phyloP scores from a whole-genome alignment of 2,888 invertebrate species.

The Stenodera caucasica region DNA sequence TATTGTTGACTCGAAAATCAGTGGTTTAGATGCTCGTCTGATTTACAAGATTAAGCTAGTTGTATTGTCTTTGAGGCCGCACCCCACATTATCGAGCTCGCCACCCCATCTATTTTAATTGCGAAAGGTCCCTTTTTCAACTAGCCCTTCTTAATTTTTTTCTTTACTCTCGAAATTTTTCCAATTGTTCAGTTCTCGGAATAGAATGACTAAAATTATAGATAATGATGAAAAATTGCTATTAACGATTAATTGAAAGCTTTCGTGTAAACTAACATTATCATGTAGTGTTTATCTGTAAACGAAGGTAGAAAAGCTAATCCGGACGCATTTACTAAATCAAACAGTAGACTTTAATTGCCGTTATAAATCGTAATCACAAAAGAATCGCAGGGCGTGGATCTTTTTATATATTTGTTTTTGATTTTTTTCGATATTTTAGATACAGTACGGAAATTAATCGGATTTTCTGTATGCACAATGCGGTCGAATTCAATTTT shows the following conservation, averaged over 20 bases:
- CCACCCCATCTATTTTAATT: not conserved
- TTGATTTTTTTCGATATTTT: no score
- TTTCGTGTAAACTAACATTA: not conserved
- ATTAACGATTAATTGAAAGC: not conserved
- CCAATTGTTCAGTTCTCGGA: not conserved
- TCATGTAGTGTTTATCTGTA: conserved; percentile 5
- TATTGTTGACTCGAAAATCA: not conserved
- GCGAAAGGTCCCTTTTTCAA: not conserved
- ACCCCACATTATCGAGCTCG: not conserved
- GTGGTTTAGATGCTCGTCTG: no score
- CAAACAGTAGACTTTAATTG: conserved; percentile 9
- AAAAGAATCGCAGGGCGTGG: conserved; percentile 3
- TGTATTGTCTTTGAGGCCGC: not conserved
- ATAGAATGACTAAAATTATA: not conserved
- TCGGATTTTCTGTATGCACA: not conserved
- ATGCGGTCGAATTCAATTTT: not conserved
- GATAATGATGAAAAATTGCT: not conserved
- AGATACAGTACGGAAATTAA: not conserved
- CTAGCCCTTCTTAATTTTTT: no score
- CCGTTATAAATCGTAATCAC: not conserved
- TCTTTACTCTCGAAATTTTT: not conserved
- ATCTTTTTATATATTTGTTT: not conserved
- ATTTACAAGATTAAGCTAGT: not conserved
- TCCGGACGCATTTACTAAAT: conserved; percentile 9
- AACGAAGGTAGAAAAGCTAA: not conserved